phyloP scores from a whole-genome alignment of 2,797 vertebrate genomes.

The Sebastes oblongus region DNA sequence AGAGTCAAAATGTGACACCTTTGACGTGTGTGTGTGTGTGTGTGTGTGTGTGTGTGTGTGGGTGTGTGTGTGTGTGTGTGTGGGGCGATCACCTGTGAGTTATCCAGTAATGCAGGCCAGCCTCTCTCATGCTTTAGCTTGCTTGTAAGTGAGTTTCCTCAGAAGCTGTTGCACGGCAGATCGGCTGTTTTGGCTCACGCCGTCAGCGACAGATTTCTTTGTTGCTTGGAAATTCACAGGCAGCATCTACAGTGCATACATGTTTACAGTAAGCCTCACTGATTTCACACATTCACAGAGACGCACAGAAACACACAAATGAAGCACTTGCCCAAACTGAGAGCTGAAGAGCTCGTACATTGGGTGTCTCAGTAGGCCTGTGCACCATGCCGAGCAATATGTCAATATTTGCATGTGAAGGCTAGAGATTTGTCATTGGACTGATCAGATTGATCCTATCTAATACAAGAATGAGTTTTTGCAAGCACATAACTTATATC shows the following conservation, averaged over 20 bases:
- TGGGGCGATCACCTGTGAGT: background rate
- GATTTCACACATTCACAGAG: slow-evolving; percentile 23
- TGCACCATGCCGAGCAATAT: background rate
- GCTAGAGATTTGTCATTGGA: background rate
- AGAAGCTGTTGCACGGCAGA: slow-evolving; percentile 39
- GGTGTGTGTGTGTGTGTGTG: background rate
- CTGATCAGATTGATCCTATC: background rate
- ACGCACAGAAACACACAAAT: background rate
- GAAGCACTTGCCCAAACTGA: background rate
- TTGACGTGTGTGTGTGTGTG: background rate
- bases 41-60: background rate
- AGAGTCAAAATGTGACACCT: slow-evolving; percentile 8
- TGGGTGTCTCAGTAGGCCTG: background rate
- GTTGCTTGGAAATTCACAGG: slow-evolving; percentile 37
- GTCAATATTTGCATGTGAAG: background rate
- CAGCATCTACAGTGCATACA: slow-evolving; percentile 2
- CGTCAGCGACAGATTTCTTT: slow-evolving; percentile 45
- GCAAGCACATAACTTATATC: background rate
- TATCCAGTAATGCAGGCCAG: slow-evolving; percentile 8
- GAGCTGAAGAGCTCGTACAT: background rate
- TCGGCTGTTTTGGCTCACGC: slow-evolving; percentile 41
- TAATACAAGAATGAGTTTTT: background rate
- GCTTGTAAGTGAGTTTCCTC: slow-evolving; percentile 31
- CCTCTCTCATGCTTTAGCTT: slow-evolving; percentile 13
- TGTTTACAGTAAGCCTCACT: slow-evolving; percentile 30